Conservation (phyloP, 2,888 invertebrate species). For the Ariolimax columbianus region DNA sequence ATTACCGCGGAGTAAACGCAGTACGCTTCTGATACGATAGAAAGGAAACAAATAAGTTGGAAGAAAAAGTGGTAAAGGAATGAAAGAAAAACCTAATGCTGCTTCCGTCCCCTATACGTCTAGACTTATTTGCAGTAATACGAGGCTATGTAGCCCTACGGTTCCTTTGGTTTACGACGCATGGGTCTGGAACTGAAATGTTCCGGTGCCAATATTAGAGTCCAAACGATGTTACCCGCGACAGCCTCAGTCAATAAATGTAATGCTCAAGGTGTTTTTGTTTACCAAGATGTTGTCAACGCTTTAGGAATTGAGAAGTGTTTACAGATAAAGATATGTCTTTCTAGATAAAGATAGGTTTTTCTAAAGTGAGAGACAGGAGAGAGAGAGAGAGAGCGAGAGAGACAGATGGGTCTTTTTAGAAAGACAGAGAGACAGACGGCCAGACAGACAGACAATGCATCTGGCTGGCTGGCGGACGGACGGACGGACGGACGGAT, state of each 20-base stretch:
- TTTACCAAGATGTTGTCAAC: background rate
- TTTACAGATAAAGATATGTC: too few species aligned
- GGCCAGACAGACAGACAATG: too few species aligned
- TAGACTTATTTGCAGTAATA: slow-evolving; percentile 6
- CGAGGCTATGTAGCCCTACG: slow-evolving; percentile 7
- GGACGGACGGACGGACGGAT: too few species aligned
- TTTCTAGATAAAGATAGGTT: too few species aligned
- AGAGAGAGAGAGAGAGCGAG: too few species aligned
- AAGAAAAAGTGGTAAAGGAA: background rate
- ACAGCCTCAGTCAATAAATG: slow-evolving; percentile 6
- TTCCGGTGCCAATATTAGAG: background rate
- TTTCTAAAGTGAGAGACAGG: too few species aligned
- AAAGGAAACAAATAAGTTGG: background rate
- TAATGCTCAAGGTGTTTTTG: background rate
- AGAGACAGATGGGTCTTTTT: too few species aligned
- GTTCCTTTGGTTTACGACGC: slow-evolving; percentile 4
- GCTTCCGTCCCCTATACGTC: background rate
- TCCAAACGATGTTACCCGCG: background rate
- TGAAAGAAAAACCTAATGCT: background rate
- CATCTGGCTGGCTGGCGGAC: too few species aligned
- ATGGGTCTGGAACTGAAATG: background rate
- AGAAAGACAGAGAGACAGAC: too few species aligned
- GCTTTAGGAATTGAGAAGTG: background rate
- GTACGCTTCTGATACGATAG: too few species aligned
- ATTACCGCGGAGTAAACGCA: too few species aligned